A percentile compares a stretch with the other conserved stretches of the same genome.
Evolutionary conservation across 2,888 invertebrate species (phyloP).

Genomic region (Phragmatobia fuliginosa): DNA sequence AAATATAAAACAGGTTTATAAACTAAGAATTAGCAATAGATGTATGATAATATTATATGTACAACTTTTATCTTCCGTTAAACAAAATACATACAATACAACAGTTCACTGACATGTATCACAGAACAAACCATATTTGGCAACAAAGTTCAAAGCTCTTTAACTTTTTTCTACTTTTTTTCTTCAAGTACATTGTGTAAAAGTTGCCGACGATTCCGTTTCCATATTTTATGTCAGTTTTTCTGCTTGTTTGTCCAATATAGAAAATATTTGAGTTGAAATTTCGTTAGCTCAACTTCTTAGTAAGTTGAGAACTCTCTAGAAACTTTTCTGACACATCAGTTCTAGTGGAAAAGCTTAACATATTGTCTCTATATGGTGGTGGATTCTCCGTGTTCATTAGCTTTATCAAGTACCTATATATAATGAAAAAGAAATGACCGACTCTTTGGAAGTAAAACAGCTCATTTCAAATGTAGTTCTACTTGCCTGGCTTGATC

Average conservation of each 20-base stretch:
- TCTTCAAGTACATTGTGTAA: constrained; percentile 12
- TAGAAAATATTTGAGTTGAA: constrained; percentile 28
- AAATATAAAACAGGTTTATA: background rate
- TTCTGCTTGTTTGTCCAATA: constrained; percentile 30
- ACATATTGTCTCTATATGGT: constrained; percentile 13
- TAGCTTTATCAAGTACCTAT: background rate
- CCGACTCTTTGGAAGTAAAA: background rate
- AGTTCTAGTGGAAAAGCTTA: constrained; percentile 16
- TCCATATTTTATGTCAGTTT: constrained; percentile 28
- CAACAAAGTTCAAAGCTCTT: constrained; percentile 13
- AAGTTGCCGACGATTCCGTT: constrained; percentile 25
- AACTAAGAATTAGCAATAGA: background rate
- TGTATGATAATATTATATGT: background rate
- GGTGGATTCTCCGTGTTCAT: background rate
- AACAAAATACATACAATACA: background rate
- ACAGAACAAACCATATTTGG: background rate
- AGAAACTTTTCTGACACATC: constrained; percentile 31
- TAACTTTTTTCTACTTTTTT: constrained; percentile 15
- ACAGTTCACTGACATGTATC: constrained; percentile 11
- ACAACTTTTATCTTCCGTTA: background rate
- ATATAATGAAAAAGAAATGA: no score
- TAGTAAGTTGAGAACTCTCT: constrained; percentile 23
- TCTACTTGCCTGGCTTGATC: background rate
- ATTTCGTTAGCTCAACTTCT: constrained; percentile 30
- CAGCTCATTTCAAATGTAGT: background rate